Conservation (phyloP, 2,797 vertebrate species). For the Sarcoramphus papa region DNA sequence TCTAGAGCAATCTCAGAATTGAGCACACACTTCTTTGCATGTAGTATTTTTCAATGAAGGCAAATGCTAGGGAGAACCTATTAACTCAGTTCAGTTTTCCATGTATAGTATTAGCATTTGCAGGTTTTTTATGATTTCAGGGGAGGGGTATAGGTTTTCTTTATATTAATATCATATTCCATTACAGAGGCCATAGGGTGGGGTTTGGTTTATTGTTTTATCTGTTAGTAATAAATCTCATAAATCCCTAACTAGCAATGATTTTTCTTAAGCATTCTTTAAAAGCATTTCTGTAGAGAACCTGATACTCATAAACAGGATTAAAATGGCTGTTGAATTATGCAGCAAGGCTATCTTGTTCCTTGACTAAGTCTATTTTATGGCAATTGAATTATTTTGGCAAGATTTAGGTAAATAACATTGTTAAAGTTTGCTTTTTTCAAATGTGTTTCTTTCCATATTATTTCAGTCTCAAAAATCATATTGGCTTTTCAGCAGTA, state of each 20-base stretch:
- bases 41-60: background rate
- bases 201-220: slow-evolving; percentile 36
- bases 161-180: background rate
- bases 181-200: background rate
- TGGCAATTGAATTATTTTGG: slow-evolving; percentile 37
- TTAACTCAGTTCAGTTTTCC: background rate
- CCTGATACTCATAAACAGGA: slow-evolving; percentile 38
- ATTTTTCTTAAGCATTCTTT: slow-evolving; percentile 40
- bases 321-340: slow-evolving; percentile 63
- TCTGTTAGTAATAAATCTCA: background rate
- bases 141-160: background rate
- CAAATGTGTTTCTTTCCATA: background rate
- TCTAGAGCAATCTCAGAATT: background rate
- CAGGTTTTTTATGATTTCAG: background rate
- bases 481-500: background rate
- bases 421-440: slow-evolving; percentile 31
- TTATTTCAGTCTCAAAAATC: background rate
- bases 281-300: slow-evolving; percentile 34
- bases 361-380: slow-evolving; percentile 46
- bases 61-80: background rate
- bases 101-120: background rate
- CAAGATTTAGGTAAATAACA: slow-evolving; percentile 9
- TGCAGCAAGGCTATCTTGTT: slow-evolving; percentile 43
- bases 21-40: background rate
- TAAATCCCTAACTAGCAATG: slow-evolving; percentile 28